A percentile compares a stretch with the other conserved stretches of the same genome.
Evolutionary conservation across 2,888 invertebrate genomes (phyloP).

Genomic region (Tachina lurida): DNA sequence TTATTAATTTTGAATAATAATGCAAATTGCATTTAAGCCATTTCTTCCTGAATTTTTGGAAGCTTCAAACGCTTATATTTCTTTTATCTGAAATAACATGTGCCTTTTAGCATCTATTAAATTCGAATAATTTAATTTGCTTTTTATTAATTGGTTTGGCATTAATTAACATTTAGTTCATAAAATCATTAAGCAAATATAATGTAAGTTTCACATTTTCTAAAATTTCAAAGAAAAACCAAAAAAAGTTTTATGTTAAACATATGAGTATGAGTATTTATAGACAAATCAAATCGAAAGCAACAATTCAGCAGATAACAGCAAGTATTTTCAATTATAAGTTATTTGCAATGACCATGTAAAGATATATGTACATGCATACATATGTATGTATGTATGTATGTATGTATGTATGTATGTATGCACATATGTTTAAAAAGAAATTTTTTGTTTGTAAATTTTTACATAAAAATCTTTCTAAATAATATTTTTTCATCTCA

Average conservation of each 20-base stretch:
- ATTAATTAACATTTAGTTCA: constrained; percentile 37
- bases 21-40: too few species aligned
- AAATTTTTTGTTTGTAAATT: background rate
- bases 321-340: constrained; percentile 47
- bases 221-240: constrained; percentile 8
- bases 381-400: too few species aligned
- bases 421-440: constrained; percentile 42
- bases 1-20: too few species aligned
- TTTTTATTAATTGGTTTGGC: constrained; percentile 35
- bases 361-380: too few species aligned
- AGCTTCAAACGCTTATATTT: too few species aligned
- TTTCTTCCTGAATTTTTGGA: too few species aligned
- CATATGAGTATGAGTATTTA: constrained; percentile 3
- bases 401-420: background rate
- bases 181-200: constrained; percentile 23
- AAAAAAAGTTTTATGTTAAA: background rate
- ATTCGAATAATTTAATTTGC: constrained; percentile 19
- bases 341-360: constrained; percentile 64
- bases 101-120: background rate
- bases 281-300: constrained; percentile 15
- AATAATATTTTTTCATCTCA: constrained; percentile 9
- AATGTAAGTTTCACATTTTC: background rate
- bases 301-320: constrained; percentile 19
- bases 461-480: background rate
- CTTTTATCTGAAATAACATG: background rate